A percentile compares a stretch with the other conserved stretches of the same genome.
Conservation (phyloP, 2,888 invertebrate genomes). For the Ischnus inquisitorius region DNA sequence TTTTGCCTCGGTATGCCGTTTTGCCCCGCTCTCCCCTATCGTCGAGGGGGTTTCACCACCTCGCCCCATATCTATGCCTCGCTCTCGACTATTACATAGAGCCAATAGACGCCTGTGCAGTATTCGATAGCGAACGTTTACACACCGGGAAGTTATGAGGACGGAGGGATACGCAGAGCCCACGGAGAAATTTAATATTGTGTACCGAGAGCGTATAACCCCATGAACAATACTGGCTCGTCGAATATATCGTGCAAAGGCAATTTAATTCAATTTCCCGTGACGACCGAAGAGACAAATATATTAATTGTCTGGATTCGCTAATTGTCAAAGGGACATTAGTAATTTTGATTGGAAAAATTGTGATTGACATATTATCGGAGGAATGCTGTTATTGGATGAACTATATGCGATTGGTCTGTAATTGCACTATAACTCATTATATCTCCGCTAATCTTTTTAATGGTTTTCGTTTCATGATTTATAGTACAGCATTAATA, state of each 20-base stretch:
- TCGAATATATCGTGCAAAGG: neutral
- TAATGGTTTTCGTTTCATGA: no score
- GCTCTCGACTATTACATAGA: conserved; percentile 28
- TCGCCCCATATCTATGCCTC: neutral
- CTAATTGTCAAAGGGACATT: neutral
- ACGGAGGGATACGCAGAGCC: neutral
- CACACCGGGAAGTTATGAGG: neutral
- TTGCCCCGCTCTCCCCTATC: no score
- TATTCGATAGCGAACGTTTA: neutral
- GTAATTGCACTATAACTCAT: no score
- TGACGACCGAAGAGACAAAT: conserved; percentile 5
- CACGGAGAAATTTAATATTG: conserved; percentile 2
- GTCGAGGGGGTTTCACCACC: conserved; percentile 9
- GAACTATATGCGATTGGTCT: no score
- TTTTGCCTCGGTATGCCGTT: no score
- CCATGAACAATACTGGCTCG: neutral
- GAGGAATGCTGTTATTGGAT: no score
- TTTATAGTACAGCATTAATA: neutral
- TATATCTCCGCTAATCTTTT: no score
- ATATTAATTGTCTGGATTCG: conserved; percentile 32
- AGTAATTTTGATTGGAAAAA: neutral
- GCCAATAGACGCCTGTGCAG: conserved; percentile 4
- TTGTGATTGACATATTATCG: no score
- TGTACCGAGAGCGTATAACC: neutral
- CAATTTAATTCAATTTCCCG: conserved; percentile 32